Evolutionary conservation across 2,113 vertebrate genomes (phyloP).

Genomic region (Ceyx cyanopectus): DNA sequence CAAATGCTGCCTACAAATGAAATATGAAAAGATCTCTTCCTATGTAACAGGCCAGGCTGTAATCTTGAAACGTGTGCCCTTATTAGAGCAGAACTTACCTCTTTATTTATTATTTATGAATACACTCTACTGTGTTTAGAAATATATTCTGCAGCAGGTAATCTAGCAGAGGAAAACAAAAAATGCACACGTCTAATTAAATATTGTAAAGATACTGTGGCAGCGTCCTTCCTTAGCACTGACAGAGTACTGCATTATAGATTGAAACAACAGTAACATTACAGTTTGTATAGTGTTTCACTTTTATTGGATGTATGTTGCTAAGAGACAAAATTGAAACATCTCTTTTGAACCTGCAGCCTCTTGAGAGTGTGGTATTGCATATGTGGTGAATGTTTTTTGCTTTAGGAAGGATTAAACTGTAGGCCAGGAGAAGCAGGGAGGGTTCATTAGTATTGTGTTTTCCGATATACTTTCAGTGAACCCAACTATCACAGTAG

Average conservation of each 20-base stretch:
- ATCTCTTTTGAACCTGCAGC: conserved; percentile 46
- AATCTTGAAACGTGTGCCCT: background rate
- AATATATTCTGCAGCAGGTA: conserved; percentile 10
- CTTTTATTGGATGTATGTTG: conserved; percentile 47
- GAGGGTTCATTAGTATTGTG: conserved; percentile 16
- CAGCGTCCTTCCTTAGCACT: background rate
- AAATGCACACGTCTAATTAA: background rate
- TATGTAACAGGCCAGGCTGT: background rate
- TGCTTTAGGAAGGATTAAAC: conserved; percentile 42
- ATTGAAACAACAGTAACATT: conserved; percentile 18
- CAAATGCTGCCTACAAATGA: background rate
- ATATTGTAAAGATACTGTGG: background rate
- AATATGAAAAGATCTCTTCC: conserved; percentile 13
- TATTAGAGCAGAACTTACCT: conserved; percentile 29
- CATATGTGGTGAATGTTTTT: conserved; percentile 3
- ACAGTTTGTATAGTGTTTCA: conserved; percentile 9
- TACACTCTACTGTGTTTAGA: background rate
- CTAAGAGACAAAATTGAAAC: conserved; percentile 68
- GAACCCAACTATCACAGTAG: background rate
- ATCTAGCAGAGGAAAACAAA: background rate
- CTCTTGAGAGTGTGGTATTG: background rate
- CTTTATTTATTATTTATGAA: conserved; percentile 35
- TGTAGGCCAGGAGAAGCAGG: background rate
- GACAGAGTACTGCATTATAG: conserved; percentile 12
- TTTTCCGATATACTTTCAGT: conserved; percentile 26